Base-by-base conservation (phyloP, 2,888 invertebrate species). In the Papilio demoleus region DNA sequence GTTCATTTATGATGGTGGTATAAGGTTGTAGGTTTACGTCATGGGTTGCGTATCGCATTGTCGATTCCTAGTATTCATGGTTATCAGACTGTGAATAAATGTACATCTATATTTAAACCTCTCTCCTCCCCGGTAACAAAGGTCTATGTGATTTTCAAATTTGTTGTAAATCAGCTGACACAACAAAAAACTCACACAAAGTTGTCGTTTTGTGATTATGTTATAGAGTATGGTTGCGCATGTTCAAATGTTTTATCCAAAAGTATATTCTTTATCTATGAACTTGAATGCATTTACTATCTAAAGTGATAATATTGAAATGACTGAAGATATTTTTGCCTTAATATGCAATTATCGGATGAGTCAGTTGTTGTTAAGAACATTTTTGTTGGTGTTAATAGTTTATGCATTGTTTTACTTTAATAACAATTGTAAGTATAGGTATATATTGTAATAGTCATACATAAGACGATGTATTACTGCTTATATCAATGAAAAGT, bases 21-120 rank as follows among this genome's bases (percentile, higher is more conserved):
- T 56, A 42, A 56, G 19, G 17, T 56, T 53, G 38, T 27, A 8
- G 19, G n/a, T 17, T 58, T 65, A 45, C 56, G 58, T 58, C 58
- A 58, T 42, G 65, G 27, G 56, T 65, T 40, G 31, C n/a, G 40
- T n/a, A 47, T 50, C 50, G 36, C 47, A 34, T 63, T 63, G 63
- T 63, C 38, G 19, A 38, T 50, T 63, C 50, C 50, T 24, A 27
- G n/a, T 31, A 17, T 56, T 17, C 31, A 17, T 56, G 53, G 31
- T 31, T 17, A 56, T 56, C 53, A 56, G 53, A 56, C 31, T 56
- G 27, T 17, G 31, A 31, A 27, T 24, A 31, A 27, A 27, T 53
- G 6, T 53, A 17, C 31, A n/a, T 14, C 27, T 2, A 31, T 17
- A 53, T 27, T 31, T 8, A 17, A 8, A 53, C 4, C 8, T 8